Evolutionary conservation across 92 coral and sea anemone genomes (phyloP), one percentile per base, ranked within the genome.

Genomic region (Epizoanthus ramosus): DNA sequence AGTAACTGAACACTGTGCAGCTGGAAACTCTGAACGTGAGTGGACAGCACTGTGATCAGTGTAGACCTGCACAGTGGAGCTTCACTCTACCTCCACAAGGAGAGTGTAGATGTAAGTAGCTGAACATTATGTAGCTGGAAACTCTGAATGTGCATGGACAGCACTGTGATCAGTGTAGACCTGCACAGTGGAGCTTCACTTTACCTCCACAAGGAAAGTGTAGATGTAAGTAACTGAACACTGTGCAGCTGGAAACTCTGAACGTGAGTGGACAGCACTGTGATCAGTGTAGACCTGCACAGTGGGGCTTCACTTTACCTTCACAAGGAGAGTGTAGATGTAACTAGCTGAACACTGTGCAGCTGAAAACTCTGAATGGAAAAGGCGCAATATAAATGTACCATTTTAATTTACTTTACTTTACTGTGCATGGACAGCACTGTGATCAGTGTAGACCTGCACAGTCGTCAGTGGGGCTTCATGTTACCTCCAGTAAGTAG

Each of bases 131-230:
- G 31, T 28, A 28, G 31, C 50, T 7, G 50, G 50, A 43, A 43
- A 43, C 1, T 43, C 54, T 50, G 54, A 50, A 50, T 37, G 98
- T 95, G 73, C 88, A 63, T 73, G 97, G 98, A 22, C 92, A 92
- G 57, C 90, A 72, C 10, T 94, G 98, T 87, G 88, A 93, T 57
- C 90, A 89, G 69, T 95, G 98, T 69, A 77, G 77, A 12, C 97
- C 92, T 71, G 97, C 93, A 17, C 87, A 91, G 72, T 93, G 98
- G 98, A 94, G 98, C 14, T 93, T 87, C 84, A 91, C 89, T n/a
- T 73, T 88, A 16, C 79, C 90, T 8, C 97, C 98, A 2, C 58
- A 69, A 16, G 98, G 97, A 50, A 89, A 88, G 81, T 95, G 95
- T 70, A 77, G 67, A 87, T 85, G 98, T 93, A 15, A 68, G 50